Base-by-base conservation (phyloP, 2,888 invertebrate genomes). In the Drosophila diplacantha region DNA sequence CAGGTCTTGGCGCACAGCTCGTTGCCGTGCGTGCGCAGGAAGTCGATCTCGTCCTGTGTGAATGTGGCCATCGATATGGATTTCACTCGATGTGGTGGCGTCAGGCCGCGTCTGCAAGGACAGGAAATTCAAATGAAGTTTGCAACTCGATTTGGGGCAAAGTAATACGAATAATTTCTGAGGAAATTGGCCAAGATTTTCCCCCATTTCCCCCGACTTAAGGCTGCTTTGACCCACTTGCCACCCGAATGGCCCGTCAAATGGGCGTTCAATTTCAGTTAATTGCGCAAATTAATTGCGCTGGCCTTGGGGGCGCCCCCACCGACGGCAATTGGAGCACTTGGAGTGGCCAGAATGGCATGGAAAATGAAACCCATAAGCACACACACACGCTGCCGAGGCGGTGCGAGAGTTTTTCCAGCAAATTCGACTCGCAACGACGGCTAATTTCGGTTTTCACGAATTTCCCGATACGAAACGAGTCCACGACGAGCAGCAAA, bases 1-100 rank as follows among this genome's bases (percentile, higher is more conserved):
- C 97, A 99, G 78, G 96, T 94, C 88, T 94, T 93, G 85, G 93
- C 92, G 89, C 98, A 98, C 85, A 95, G 93, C 91, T 97, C 96
- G 89, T 99, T 99, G 77, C 99, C 98, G 88, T 94, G 93, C 72
- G 92, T 90, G 90, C 93, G 94, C 75, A 99, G 91, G 85, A 95
- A 93, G 85, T 97, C 96, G 85, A 99, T 93, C 90, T 99, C 99
- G 83, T 98, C 98, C 78, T 93, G 92, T 63, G 95, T 96, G 89
- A 98, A 99, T 80, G 96, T 96, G 69, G 98, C 96, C 98, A 99
- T 98, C 35, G 98, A 98, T 85, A 99, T 98, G 53, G 98, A 98
- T 90, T 99, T 99, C 70, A 99, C 97, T 73, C 99, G 92, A 89
- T 99, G 98, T 75, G 99, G 99, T 69, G 99, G 98, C 85, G 98